A percentile compares a stretch with the other conserved stretches of the same genome.
phyloP scores from a whole-genome alignment of 2,797 vertebrate species.

The Paedocypris micromegethes region DNA sequence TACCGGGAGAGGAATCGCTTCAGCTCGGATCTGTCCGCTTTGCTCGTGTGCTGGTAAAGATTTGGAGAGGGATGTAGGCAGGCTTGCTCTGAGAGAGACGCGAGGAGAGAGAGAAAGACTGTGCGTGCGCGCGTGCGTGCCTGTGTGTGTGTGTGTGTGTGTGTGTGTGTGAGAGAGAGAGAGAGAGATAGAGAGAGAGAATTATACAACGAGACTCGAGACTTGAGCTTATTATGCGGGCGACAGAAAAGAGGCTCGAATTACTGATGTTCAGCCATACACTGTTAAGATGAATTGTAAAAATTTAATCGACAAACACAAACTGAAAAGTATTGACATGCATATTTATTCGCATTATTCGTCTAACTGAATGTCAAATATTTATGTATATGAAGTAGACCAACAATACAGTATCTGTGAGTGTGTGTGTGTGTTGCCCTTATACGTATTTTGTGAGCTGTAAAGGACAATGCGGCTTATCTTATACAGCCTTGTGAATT shows the following conservation, averaged over 20 bases:
- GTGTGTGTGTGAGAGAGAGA: constrained; percentile 31
- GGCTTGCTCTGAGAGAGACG: constrained; percentile 25
- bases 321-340: not conserved
- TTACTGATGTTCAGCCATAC: constrained; percentile 1
- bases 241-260: constrained; percentile 28
- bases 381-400: too few relatives aligned
- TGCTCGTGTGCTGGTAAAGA: constrained; percentile 53
- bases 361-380: too few relatives aligned
- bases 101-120: constrained; percentile 16
- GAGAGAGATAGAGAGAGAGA: constrained; percentile 27
- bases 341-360: too few relatives aligned
- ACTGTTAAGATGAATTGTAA: too few relatives aligned
- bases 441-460: too few relatives aligned
- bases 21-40: constrained; percentile 46
- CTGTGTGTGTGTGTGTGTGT: constrained; percentile 27
- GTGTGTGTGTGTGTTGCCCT: too few relatives aligned
- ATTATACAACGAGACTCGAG: constrained; percentile 54
- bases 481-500: too few relatives aligned
- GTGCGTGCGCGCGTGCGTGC: constrained; percentile 11
- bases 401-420: too few relatives aligned
- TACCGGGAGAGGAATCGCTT: constrained; percentile 39
- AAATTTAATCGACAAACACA: not conserved
- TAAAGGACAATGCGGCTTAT: too few relatives aligned
- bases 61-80: constrained; percentile 35
- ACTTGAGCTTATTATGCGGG: constrained; percentile 17